Conservation (phyloP, 2,888 invertebrate species). For the Anthophora plumipes region DNA sequence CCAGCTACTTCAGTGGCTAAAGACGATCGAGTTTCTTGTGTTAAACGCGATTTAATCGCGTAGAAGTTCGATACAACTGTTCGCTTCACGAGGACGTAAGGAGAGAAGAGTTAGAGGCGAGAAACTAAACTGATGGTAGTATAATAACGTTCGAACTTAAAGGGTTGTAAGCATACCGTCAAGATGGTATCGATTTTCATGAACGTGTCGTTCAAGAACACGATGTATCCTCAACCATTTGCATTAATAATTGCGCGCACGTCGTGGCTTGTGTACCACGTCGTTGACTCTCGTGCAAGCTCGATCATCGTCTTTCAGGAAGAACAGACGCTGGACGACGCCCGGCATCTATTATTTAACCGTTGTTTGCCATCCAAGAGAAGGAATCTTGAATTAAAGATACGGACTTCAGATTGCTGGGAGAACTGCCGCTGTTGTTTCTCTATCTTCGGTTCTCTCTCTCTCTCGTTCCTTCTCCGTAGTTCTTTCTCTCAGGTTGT, state of each 20-base stretch:
- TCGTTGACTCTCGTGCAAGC: background rate
- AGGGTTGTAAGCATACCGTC: background rate
- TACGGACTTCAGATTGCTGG: background rate
- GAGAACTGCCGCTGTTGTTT: background rate
- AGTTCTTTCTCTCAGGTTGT: no score
- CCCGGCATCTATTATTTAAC: conserved; percentile 42
- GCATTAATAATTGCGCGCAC: conserved; percentile 52
- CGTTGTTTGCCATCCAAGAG: conserved; percentile 23
- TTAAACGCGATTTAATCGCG: conserved; percentile 58
- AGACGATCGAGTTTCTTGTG: conserved; percentile 38
- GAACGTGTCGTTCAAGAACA: conserved; percentile 18
- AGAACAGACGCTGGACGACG: background rate
- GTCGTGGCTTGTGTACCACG: conserved; percentile 2
- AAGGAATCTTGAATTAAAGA: conserved; percentile 41
- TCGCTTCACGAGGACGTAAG: conserved; percentile 2
- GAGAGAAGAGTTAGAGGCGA: background rate
- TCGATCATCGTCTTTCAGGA: background rate
- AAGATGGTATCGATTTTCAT: conserved; percentile 16
- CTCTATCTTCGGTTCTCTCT: background rate
- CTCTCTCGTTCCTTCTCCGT: no score
- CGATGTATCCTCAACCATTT: conserved; percentile 29
- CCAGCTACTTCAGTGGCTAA: background rate
- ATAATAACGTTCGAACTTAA: background rate
- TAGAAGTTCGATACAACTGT: conserved; percentile 59
- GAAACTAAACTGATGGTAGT: no score